Evolutionary conservation across 2,113 vertebrate species (phyloP).

Genomic region (Pelobates fuscus): DNA sequence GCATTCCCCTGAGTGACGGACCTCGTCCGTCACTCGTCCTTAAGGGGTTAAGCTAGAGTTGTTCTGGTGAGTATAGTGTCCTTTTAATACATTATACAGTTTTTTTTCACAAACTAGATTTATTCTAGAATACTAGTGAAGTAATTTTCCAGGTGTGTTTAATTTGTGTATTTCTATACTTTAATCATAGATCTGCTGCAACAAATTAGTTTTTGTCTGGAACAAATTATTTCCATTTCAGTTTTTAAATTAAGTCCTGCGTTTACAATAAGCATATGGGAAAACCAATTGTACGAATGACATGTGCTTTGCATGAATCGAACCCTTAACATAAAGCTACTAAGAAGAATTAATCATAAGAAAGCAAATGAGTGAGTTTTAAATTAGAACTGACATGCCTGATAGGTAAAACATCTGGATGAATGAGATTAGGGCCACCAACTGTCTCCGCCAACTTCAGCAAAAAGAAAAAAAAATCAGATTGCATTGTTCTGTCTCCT

Average conservation of each 20-base stretch:
- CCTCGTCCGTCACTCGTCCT: too few relatives aligned
- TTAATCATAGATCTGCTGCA: too few relatives aligned
- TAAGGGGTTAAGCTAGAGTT: too few relatives aligned
- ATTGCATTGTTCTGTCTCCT: constrained; percentile 34
- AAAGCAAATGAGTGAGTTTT: constrained; percentile 24
- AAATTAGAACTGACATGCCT: constrained; percentile 32
- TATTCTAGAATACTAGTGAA: too few relatives aligned
- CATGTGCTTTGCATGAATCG: neutral
- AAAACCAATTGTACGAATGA: constrained; percentile 4
- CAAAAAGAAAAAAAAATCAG: constrained; percentile 15
- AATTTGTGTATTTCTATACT: too few relatives aligned
- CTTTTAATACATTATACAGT: too few relatives aligned
- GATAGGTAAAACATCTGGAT: constrained; percentile 43
- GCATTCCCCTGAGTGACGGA: too few relatives aligned
- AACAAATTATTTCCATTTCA: neutral
- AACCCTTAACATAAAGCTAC: neutral
- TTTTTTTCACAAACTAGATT: too few relatives aligned
- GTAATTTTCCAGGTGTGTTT: too few relatives aligned
- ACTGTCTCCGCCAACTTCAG: constrained; percentile 14
- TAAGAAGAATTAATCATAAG: constrained; percentile 9
- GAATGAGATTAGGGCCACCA: constrained; percentile 38
- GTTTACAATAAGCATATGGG: constrained; percentile 4
- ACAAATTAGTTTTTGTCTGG: too few relatives aligned
- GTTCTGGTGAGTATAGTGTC: too few relatives aligned
- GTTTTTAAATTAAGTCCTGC: neutral